Percentiles rank a stretch among this genome's conserved stretches.
These are phyloP conservation scores for Meandrina meandrites DNA, from an alignment of 92 coral and sea anemone genomes.

Conservation along the genomic window DNA sequence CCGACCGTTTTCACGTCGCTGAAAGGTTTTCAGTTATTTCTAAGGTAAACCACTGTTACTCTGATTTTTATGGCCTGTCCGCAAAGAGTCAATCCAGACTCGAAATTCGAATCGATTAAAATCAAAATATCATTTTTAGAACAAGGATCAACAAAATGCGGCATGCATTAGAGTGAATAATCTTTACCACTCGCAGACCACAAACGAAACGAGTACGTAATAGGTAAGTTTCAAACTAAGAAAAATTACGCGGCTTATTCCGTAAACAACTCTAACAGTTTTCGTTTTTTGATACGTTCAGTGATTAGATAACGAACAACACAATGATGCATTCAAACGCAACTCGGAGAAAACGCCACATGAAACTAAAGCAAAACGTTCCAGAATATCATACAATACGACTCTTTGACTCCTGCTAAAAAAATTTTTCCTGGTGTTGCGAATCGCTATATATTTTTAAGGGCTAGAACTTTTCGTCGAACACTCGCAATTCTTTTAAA, in stretches of 20 bases:
- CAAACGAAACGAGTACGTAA: not conserved
- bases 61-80: not conserved
- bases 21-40: not conserved
- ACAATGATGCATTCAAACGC: conserved; percentile 8
- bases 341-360: conserved; percentile 3
- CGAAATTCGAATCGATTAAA: not conserved
- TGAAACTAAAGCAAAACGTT: conserved; percentile 22
- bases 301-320: conserved; percentile 19
- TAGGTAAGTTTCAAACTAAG: not conserved
- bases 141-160: not conserved
- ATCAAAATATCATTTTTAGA: conserved; percentile 3
- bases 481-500: not conserved
- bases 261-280: not conserved
- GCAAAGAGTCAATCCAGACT: not conserved
- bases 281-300: conserved; percentile 6
- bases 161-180: not conserved
- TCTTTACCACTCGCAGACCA: not conserved
- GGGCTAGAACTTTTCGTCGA: not conserved
- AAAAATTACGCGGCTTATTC: not conserved
- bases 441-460: not conserved
- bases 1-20: not conserved
- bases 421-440: not conserved
- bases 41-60: not conserved
- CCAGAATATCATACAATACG: not conserved
- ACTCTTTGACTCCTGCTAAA: not conserved